A percentile compares a stretch with the other conserved stretches of the same genome.
These are phyloP conservation scores for Lynx canadensis DNA, from an alignment of 2,113 vertebrate species.

Conservation along the genomic window DNA sequence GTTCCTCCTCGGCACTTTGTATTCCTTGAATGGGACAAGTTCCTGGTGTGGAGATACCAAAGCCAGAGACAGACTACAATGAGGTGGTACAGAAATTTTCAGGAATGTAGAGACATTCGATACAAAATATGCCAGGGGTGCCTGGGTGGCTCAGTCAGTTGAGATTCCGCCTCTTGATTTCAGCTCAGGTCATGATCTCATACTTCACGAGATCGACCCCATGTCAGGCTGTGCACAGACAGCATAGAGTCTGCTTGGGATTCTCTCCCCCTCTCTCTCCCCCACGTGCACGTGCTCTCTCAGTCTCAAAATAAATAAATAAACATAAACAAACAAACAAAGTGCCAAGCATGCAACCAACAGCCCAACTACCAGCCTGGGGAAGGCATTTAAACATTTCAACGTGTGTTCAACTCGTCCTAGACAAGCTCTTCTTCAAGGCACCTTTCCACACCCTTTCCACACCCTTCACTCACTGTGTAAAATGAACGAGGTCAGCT, in stretches of 20 bases:
- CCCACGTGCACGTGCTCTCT: neutral
- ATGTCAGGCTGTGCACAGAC: too few relatives aligned
- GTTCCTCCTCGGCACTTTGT: neutral
- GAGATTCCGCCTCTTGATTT: too few relatives aligned
- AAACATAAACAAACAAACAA: neutral
- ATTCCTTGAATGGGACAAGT: neutral
- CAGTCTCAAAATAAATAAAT: neutral
- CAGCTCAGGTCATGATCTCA: too few relatives aligned
- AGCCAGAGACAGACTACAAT: neutral
- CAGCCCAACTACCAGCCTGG: rapidly evolving
- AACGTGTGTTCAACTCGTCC: neutral
- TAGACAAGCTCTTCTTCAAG: conserved; percentile 52
- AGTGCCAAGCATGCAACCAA: neutral
- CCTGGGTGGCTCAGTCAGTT: too few relatives aligned
- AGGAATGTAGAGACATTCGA: neutral
- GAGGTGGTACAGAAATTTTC: neutral
- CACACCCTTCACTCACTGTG: neutral
- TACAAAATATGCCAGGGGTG: neutral
- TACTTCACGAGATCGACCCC: too few relatives aligned
- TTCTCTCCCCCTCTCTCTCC: neutral
- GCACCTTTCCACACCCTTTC: conserved; percentile 31
- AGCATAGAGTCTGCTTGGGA: neutral
- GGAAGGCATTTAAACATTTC: neutral
- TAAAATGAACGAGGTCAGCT: neutral
- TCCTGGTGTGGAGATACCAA: neutral